These are phyloP conservation scores for Gracilinanus agilis DNA, from an alignment of 2,113 vertebrate genomes.

Conservation along the genomic window DNA sequence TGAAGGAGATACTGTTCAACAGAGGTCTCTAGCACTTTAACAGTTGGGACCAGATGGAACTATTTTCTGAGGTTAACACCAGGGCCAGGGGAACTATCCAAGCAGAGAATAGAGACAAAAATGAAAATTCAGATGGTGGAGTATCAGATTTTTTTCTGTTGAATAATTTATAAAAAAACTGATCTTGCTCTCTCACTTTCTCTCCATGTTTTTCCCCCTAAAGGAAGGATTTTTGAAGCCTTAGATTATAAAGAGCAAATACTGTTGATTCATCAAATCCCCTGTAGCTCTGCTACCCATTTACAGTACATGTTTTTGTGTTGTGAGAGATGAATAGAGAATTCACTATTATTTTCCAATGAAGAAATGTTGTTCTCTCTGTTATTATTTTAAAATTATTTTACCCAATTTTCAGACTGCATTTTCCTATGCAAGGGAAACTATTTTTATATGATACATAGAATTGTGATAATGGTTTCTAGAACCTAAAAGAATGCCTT, in stretches of 20 bases:
- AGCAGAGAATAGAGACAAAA: conserved; percentile 59
- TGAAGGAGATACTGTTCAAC: conserved; percentile 74
- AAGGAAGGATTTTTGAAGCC: not conserved
- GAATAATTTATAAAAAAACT: conserved; percentile 60
- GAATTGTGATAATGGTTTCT: not conserved
- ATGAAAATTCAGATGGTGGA: conserved; percentile 20
- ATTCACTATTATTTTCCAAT: conserved; percentile 39
- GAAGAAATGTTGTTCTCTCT: conserved; percentile 65
- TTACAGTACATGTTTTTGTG: conserved; percentile 52
- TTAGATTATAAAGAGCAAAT: conserved; percentile 52
- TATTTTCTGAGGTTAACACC: conserved; percentile 76
- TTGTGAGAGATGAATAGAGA: conserved; percentile 64
- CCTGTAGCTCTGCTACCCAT: conserved; percentile 19
- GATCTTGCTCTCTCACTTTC: not conserved
- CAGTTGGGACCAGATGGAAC: conserved; percentile 68
- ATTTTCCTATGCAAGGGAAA: not conserved
- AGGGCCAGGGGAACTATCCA: conserved; percentile 47
- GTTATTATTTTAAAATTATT: conserved; percentile 41
- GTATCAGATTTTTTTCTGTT: conserved; percentile 36
- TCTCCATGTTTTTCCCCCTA: conserved; percentile 25
- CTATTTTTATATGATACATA: not conserved
- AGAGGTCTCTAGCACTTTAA: conserved; percentile 75
- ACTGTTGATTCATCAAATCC: conserved; percentile 36
- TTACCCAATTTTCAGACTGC: not conserved
- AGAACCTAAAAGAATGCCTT: not conserved